A percentile compares a stretch with the other conserved stretches of the same genome.
These are phyloP conservation scores for Oncorhynchus gorbuscha DNA, from an alignment of 2,113 vertebrate genomes.

Conservation along the genomic window DNA sequence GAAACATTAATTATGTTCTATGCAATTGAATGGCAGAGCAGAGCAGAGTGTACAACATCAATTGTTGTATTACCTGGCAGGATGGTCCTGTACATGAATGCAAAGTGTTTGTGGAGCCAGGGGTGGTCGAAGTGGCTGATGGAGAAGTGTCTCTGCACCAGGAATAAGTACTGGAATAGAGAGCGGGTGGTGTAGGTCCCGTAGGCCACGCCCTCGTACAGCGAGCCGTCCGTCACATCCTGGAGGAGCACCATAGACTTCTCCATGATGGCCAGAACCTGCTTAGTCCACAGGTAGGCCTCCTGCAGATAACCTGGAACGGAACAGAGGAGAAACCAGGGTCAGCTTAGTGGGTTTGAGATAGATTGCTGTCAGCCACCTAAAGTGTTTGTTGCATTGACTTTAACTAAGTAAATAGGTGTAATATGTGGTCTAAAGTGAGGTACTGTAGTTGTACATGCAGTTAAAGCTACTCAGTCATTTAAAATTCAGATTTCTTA, in stretches of 20 bases:
- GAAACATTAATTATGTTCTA: not conserved
- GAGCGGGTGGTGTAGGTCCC: slow-evolving; percentile 96
- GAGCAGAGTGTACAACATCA: not conserved
- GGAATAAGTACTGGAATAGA: slow-evolving; percentile 94
- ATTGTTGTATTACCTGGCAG: slow-evolving; percentile 81
- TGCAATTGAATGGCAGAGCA: no score
- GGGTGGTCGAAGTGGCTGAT: slow-evolving; percentile 93
- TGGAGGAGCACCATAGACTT: slow-evolving; percentile 90
- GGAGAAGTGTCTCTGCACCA: slow-evolving; percentile 92
- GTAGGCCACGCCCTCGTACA: slow-evolving; percentile 96
- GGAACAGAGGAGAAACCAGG: slow-evolving; percentile 11
- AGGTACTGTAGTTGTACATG: not conserved
- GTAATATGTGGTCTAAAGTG: not conserved
- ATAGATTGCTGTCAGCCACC: not conserved
- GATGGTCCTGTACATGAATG: slow-evolving; percentile 95
- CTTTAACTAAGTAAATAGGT: not conserved
- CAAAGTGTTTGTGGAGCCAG: slow-evolving; percentile 94
- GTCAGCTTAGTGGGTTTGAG: not conserved
- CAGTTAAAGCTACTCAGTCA: not conserved
- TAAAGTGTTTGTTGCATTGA: not conserved
- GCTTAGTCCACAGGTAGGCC: slow-evolving; percentile 96
- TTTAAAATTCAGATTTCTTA: not conserved
- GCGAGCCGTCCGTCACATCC: slow-evolving; percentile 91
- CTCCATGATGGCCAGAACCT: slow-evolving; percentile 94
- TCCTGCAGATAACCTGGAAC: slow-evolving; percentile 92